A percentile compares a stretch with the other conserved stretches of the same genome.
These are phyloP conservation scores for Tuta absoluta DNA, from an alignment of 2,888 invertebrate genomes.

Conservation along the genomic window DNA sequence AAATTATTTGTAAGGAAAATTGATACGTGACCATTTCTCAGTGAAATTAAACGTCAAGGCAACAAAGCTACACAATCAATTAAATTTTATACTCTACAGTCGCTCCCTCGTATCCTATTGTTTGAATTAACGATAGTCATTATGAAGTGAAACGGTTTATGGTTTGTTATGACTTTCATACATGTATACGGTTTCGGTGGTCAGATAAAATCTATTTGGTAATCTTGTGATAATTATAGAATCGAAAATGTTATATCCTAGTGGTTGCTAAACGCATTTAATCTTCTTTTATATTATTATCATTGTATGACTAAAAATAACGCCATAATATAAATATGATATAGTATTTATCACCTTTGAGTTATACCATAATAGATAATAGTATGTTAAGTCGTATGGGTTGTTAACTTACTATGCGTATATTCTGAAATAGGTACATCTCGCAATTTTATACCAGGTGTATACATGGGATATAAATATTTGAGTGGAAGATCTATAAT, in stretches of 20 bases:
- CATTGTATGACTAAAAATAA: no score
- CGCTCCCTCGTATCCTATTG: slow-evolving; percentile 41
- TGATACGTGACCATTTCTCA: slow-evolving; percentile 30
- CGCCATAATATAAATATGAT: no score
- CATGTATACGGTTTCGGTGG: slow-evolving; percentile 17
- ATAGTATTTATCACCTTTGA: no score
- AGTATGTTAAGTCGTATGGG: no score
- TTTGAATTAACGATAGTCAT: slow-evolving; percentile 50
- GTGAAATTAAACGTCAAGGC: slow-evolving; percentile 43
- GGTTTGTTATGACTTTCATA: slow-evolving; percentile 43
- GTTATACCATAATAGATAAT: no score
- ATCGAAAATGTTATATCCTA: background rate
- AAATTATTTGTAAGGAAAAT: slow-evolving; percentile 27
- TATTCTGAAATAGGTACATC: no score
- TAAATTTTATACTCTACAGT: slow-evolving; percentile 45
- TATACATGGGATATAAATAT: no score
- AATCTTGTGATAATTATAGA: background rate
- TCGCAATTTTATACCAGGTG: no score
- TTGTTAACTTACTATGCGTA: no score
- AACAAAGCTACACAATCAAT: slow-evolving; percentile 54
- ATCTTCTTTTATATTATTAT: no score
- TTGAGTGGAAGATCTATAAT: no score
- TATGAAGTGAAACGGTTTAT: slow-evolving; percentile 53
- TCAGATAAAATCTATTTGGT: slow-evolving; percentile 17
- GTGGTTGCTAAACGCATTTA: background rate